Conservation (phyloP, 2,888 invertebrate genomes). For the Tethea ocularis region DNA sequence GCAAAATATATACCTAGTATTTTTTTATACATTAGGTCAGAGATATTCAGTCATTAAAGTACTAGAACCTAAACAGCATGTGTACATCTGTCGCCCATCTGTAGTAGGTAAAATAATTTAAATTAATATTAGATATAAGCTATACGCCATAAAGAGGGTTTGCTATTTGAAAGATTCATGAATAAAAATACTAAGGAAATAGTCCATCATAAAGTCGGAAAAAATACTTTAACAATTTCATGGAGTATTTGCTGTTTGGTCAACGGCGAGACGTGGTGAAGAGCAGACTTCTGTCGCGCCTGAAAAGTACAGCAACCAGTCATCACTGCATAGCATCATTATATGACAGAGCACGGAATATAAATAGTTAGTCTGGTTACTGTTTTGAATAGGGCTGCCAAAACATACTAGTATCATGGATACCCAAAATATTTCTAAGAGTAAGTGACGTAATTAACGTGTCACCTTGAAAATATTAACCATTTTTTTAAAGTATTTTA, state of each 20-base stretch:
- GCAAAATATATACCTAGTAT: slow-evolving; percentile 30
- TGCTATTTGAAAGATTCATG: too few species aligned
- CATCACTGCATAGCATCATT: slow-evolving; percentile 48
- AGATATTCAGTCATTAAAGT: background rate
- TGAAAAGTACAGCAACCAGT: slow-evolving; percentile 22
- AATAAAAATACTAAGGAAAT: too few species aligned
- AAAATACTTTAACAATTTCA: too few species aligned
- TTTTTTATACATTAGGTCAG: background rate
- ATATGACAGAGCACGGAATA: slow-evolving; percentile 39
- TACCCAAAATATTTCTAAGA: background rate
- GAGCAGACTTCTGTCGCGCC: slow-evolving; percentile 3
- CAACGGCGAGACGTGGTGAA: background rate
- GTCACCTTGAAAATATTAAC: too few species aligned
- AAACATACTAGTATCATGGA: background rate
- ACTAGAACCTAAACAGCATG: too few species aligned
- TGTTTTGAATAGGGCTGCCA: slow-evolving; percentile 42
- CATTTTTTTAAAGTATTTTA: too few species aligned
- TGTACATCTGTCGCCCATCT: too few species aligned
- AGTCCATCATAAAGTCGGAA: too few species aligned
- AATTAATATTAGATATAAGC: too few species aligned
- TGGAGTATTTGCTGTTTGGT: background rate
- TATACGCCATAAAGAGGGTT: too few species aligned
- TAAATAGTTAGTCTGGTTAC: slow-evolving; percentile 62
- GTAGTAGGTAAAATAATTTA: too few species aligned
- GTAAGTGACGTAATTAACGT: too few species aligned